Percentiles rank a stretch among this genome's conserved stretches.
Conservation (phyloP, 2,888 invertebrate species). For the Drosophila crucigera region DNA sequence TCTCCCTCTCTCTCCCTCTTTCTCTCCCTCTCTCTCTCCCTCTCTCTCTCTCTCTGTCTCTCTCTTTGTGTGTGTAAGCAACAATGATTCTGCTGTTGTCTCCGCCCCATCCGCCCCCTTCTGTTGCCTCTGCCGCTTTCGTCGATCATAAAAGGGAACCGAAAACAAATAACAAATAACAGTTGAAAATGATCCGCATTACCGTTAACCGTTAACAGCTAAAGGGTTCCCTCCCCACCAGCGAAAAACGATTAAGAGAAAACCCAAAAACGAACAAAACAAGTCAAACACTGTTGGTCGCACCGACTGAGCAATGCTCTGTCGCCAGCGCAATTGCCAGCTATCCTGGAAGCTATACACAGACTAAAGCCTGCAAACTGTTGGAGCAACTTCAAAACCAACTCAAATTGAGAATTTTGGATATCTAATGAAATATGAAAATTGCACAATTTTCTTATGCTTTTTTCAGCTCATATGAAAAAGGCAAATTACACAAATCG, state of each 20-base stretch:
- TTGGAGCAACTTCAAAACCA: not conserved
- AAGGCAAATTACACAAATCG: no score
- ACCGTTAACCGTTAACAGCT: slow-evolving; percentile 71
- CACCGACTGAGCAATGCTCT: not conserved
- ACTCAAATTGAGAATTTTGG: no score
- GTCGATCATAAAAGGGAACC: slow-evolving; percentile 35
- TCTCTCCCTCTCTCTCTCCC: no score
- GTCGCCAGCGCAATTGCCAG: not conserved
- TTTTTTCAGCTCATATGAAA: no score
- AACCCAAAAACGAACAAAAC: not conserved
- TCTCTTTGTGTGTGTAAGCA: slow-evolving; percentile 1
- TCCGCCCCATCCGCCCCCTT: not conserved
- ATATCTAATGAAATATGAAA: no score
- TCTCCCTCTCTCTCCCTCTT: no score
- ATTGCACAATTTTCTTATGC: no score
- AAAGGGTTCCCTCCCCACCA: slow-evolving; percentile 39
- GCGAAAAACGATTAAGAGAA: slow-evolving; percentile 8
- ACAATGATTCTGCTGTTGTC: slow-evolving; percentile 13
- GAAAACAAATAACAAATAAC: slow-evolving; percentile 57
- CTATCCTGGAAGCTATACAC: not conserved
- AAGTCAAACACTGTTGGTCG: not conserved
- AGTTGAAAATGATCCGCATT: slow-evolving; percentile 63
- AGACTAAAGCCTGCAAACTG: not conserved
- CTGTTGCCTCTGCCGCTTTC: not conserved
- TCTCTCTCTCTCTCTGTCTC: fast-evolving